phyloP scores from a whole-genome alignment of 2,113 vertebrate genomes.

The Scopus umbretta region DNA sequence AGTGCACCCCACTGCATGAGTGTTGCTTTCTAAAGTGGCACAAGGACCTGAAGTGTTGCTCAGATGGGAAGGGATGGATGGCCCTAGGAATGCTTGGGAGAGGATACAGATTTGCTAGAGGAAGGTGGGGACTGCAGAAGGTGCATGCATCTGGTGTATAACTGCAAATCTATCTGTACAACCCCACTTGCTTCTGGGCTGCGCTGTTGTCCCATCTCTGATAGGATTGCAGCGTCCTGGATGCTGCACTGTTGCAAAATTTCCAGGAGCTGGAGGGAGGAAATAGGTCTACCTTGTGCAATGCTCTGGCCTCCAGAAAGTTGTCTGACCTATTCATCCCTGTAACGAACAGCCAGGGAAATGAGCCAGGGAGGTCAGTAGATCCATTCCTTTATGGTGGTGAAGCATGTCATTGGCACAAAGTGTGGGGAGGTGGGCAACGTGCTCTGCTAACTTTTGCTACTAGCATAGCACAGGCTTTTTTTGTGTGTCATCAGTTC shows the following conservation, averaged over 20 bases:
- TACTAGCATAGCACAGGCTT: fast-evolving
- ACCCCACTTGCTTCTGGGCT: not conserved
- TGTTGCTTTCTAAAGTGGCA: not conserved
- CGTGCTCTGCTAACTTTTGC: not conserved
- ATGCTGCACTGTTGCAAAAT: not conserved
- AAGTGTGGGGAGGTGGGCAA: not conserved
- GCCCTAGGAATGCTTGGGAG: not conserved
- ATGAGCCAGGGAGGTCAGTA: not conserved
- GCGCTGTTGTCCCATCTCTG: not conserved
- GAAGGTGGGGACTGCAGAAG: not conserved
- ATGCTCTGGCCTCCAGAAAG: not conserved
- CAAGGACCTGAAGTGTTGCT: not conserved
- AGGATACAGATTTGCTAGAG: not conserved
- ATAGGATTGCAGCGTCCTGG: not conserved
- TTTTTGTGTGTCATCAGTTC: not conserved
- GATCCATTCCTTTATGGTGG: not conserved
- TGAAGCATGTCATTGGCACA: not conserved
- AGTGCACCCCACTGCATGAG: fast-evolving
- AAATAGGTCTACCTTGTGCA: not conserved
- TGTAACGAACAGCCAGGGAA: not conserved
- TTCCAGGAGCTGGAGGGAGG: not conserved
- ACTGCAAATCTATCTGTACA: not conserved
- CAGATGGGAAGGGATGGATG: not conserved
- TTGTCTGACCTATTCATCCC: not conserved
- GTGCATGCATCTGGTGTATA: not conserved